Evolutionary conservation across 2,113 vertebrate species (phyloP).

Genomic region (Candoia aspera): DNA sequence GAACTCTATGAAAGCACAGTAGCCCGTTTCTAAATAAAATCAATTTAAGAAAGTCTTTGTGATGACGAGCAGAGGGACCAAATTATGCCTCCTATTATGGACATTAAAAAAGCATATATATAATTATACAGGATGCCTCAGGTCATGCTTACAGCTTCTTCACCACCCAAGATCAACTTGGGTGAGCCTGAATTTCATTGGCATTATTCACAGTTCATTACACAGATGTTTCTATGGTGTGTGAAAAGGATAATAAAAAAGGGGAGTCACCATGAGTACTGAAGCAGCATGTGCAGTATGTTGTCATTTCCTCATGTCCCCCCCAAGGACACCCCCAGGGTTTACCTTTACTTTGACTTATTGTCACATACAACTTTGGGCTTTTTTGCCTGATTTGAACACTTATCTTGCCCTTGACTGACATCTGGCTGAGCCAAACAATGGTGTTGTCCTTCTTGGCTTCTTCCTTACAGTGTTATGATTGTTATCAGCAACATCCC

Average conservation of each 20-base stretch:
- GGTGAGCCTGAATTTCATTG: neutral
- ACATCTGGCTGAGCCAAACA: neutral
- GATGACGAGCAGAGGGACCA: neutral
- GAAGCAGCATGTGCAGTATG: neutral
- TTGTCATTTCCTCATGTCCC: neutral
- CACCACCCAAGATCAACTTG: neutral
- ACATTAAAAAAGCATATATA: neutral
- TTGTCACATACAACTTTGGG: neutral
- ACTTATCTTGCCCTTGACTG: neutral
- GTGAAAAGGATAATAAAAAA: neutral
- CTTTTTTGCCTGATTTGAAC: too few species aligned
- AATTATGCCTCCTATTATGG: neutral
- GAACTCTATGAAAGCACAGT: neutral
- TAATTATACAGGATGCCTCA: neutral
- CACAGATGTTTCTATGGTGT: neutral
- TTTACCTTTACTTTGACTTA: neutral
- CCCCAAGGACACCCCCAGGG: neutral
- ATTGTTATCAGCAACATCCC: neutral
- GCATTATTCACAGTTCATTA: neutral
- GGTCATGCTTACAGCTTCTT: neutral
- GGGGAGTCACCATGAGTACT: neutral
- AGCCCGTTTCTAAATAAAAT: neutral
- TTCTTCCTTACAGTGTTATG: neutral
- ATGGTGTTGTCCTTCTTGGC: neutral
- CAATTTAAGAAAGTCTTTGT: neutral